Percentiles rank a stretch among this genome's conserved stretches.
These are phyloP conservation scores for Antechinus stuartii DNA, from an alignment of 2,113 vertebrate species.

Conservation along the genomic window DNA sequence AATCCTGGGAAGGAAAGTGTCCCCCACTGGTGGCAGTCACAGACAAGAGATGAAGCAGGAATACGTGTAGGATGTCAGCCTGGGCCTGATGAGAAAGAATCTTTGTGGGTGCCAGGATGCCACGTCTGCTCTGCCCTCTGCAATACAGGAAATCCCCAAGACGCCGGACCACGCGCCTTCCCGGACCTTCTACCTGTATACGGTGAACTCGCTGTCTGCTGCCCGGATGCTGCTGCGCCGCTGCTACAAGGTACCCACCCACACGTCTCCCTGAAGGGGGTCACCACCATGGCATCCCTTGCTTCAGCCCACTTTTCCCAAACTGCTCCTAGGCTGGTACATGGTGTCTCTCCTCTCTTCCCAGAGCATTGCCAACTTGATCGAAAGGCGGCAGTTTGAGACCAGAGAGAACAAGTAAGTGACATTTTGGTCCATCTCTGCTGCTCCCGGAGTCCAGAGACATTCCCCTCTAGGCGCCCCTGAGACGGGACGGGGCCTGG, in stretches of 20 bases:
- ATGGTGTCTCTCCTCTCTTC: slow-evolving; percentile 35
- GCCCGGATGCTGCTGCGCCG: slow-evolving; percentile 92
- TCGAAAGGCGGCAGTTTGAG: slow-evolving; percentile 92
- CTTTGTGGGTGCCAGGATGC: neutral
- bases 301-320: neutral
- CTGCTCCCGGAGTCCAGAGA: slow-evolving; percentile 18
- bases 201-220: slow-evolving; percentile 88
- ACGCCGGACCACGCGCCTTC: slow-evolving; percentile 95
- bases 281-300: too few relatives aligned
- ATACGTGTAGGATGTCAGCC: neutral
- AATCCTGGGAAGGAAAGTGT: too few relatives aligned
- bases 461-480: neutral
- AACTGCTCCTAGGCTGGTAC: neutral
- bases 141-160: slow-evolving; percentile 94
- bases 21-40: neutral
- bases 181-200: slow-evolving; percentile 96
- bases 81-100: neutral
- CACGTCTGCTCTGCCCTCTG: slow-evolving; percentile 35
- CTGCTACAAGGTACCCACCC: slow-evolving; percentile 91
- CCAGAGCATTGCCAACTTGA: slow-evolving; percentile 94
- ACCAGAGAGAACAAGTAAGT: slow-evolving; percentile 96
- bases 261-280: neutral
- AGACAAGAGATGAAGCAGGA: neutral
- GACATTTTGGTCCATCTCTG: neutral
- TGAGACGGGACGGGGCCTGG: neutral